phyloP scores from a whole-genome alignment of 2,797 vertebrate species.

The Eulemur mongoz region DNA sequence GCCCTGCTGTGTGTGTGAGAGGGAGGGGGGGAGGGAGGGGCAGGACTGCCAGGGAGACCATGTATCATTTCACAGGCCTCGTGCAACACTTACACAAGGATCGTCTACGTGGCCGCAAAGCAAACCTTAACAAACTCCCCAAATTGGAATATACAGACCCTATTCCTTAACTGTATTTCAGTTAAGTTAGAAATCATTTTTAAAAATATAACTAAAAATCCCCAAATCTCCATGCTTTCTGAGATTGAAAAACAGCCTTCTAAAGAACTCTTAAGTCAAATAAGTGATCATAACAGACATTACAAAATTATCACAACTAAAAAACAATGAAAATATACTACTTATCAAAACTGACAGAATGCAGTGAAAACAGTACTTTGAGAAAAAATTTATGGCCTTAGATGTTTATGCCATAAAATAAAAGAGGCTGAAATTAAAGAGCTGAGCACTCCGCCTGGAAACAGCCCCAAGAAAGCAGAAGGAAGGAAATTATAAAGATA shows the following conservation, averaged over 20 bases:
- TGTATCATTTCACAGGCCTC: too few relatives aligned
- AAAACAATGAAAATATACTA: neutral
- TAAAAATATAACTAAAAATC: neutral
- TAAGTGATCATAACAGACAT: neutral
- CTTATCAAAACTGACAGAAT: too few relatives aligned
- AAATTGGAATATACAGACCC: neutral
- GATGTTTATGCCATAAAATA: neutral
- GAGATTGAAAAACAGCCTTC: neutral
- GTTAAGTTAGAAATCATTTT: neutral
- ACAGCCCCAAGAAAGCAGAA: neutral
- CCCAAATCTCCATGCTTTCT: neutral
- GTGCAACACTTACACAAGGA: neutral
- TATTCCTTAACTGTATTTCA: neutral
- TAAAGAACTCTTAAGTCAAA: neutral
- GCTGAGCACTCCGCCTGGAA: neutral
- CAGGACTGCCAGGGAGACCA: rapidly evolving
- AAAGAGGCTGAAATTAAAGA: constrained; percentile 20
- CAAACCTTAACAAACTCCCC: neutral
- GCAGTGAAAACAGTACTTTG: neutral
- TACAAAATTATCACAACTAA: neutral
- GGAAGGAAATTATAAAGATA: constrained; percentile 47
- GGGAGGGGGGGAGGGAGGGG: rapidly evolving
- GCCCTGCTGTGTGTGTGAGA: neutral
- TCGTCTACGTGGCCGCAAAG: neutral
- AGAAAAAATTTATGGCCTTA: neutral